These are phyloP conservation scores for Trichogramma dendrolimi DNA, from an alignment of 2,888 invertebrate genomes.

Conservation along the genomic window DNA sequence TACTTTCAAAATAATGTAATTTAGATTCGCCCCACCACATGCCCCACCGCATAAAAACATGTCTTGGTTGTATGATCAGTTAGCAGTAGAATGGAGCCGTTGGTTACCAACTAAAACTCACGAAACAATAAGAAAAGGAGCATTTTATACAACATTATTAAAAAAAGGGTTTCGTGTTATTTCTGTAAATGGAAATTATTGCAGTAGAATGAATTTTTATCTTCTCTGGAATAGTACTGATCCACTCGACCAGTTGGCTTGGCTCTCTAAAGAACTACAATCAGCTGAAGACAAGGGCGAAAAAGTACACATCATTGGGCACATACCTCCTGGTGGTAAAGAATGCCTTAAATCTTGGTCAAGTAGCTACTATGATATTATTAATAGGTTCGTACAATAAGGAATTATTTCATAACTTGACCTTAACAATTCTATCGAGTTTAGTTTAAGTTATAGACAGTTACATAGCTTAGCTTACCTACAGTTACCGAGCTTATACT, in stretches of 20 bases:
- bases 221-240: constrained; percentile 89
- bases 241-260: constrained; percentile 89
- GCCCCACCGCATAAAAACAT: constrained; percentile 79
- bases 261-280: constrained; percentile 90
- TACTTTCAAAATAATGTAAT: neutral
- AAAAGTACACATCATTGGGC: constrained; percentile 92
- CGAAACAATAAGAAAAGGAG: constrained; percentile 79
- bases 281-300: constrained; percentile 89
- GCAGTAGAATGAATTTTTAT: constrained; percentile 96
- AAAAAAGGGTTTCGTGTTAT: constrained; percentile 88
- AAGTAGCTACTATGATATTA: constrained; percentile 84
- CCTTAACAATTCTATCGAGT: no score
- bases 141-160: constrained; percentile 86
- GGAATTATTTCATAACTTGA: neutral
- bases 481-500: no score
- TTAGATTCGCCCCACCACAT: constrained; percentile 82
- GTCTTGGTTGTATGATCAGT: constrained; percentile 86
- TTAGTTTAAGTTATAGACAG: no score
- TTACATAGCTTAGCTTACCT: no score
- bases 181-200: constrained; percentile 93
- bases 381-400: constrained; percentile 59
- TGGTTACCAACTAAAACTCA: constrained; percentile 88
- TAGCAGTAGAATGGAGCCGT: constrained; percentile 84
- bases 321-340: constrained; percentile 90
- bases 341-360: constrained; percentile 96